Evolutionary conservation across 2,797 vertebrate genomes (phyloP), one percentile per base, ranked within the genome.

Genomic region (Dromococcyx pavoninus): DNA sequence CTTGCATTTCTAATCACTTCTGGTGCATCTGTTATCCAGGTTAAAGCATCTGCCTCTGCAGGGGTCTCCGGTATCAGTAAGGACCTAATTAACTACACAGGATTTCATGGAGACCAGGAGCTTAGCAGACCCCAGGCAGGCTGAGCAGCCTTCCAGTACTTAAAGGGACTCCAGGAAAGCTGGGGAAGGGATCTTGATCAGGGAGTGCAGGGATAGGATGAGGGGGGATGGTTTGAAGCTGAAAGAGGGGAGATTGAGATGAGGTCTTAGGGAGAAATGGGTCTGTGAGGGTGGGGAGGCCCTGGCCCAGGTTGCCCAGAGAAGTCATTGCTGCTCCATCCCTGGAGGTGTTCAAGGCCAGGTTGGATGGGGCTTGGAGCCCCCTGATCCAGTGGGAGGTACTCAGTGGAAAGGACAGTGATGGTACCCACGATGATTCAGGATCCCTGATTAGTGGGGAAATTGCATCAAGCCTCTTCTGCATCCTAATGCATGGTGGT

Each of bases 1-100:
- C 54, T 80, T 84, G 88, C 80, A 80, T 85, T 76, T 91, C 70
- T 91, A 85, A 88, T 81, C 43, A 62, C 60, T 94, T 41, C 85
- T 88, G 75, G 60, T 72, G 75, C 75, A 65, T 80, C 79, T 44
- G 43, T 37, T 91, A 53, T 80, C 70, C 70, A 76, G 88, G 92
- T 85, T 91, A 88, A 80, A 5, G 11, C 65, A 76, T 57, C 53
- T 46, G 46, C 84, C 74, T 84, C 88, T 19, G 85, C 70, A 51
- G 88, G 85, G 71, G 88, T 35, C 74, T 75, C 32, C 24, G 60
- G 18, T 80, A 37, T 58, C 54, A 24, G 25, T 22, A 54, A 74
- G 33, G 54, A 87, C 58, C 61, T 84, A 76, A 84, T 87, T 92
- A 92, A 39, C 64, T 53, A 72, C 67, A 35, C 17, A 37, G 33